phyloP scores from a whole-genome alignment of 2,888 invertebrate species.

The Drosophila helvetica region DNA sequence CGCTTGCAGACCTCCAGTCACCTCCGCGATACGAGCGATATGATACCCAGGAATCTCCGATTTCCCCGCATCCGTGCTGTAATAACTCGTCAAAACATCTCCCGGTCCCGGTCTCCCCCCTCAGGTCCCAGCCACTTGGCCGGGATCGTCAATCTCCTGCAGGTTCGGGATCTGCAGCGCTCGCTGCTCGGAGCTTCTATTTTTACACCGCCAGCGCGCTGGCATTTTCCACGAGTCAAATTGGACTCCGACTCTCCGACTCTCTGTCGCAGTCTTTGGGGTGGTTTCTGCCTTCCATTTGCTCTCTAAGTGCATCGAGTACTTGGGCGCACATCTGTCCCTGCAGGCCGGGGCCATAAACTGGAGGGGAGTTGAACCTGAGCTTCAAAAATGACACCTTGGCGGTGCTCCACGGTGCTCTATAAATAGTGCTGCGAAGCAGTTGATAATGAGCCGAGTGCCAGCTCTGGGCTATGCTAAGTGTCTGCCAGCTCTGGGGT shows the following conservation, averaged over 20 bases:
- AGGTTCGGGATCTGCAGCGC: constrained; percentile 51
- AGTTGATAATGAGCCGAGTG: constrained; percentile 44
- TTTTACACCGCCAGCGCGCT: constrained; percentile 58
- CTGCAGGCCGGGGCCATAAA: constrained; percentile 9
- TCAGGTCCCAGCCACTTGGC: neutral
- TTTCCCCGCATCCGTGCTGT: constrained; percentile 56
- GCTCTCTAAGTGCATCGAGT: constrained; percentile 26
- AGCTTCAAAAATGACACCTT: constrained; percentile 68
- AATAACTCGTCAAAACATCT: constrained; percentile 72
- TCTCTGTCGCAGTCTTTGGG: constrained; percentile 35
- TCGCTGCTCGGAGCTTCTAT: constrained; percentile 54
- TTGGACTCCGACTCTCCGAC: constrained; percentile 56
- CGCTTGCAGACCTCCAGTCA: constrained; percentile 1
- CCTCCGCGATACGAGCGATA: neutral
- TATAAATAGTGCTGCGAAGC: constrained; percentile 54
- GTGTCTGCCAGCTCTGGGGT: constrained; percentile 53
- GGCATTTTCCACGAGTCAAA: constrained; percentile 67
- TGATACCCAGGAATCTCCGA: constrained; percentile 29
- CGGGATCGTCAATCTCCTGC: constrained; percentile 29
- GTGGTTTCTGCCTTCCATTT: constrained; percentile 55
- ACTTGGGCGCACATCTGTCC: constrained; percentile 55
- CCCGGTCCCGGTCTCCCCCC: constrained; percentile 5
- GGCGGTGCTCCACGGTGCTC: constrained; percentile 36
- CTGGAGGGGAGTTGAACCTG: constrained; percentile 67
- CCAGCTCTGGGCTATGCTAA: constrained; percentile 15